Percentiles rank a stretch among this genome's conserved stretches.
These are phyloP conservation scores for Poeciliopsis turneri DNA, from an alignment of 2,797 vertebrate species.

Conservation along the genomic window DNA sequence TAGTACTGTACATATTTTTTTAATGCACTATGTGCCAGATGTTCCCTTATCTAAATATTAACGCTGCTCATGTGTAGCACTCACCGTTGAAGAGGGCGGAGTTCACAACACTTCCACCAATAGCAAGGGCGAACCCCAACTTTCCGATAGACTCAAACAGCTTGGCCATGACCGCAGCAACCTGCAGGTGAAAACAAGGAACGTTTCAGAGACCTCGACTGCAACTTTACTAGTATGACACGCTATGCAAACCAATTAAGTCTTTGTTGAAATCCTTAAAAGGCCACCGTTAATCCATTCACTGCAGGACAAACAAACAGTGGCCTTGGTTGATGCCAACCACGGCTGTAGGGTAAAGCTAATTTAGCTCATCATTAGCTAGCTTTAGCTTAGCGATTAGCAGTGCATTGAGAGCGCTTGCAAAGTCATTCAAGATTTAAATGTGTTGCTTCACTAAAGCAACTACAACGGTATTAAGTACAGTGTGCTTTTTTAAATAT, in stretches of 20 bases:
- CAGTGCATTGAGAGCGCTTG: neutral
- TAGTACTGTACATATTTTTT: neutral
- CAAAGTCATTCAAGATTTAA: neutral
- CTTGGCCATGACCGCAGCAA: constrained; percentile 82
- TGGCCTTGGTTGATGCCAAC: constrained; percentile 49
- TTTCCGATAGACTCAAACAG: constrained; percentile 94
- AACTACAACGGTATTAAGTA: rapidly evolving
- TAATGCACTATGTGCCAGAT: neutral
- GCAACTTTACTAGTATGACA: neutral
- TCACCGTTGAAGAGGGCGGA: constrained; percentile 97
- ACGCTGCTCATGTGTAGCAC: constrained; percentile 30
- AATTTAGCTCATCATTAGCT: constrained; percentile 27
- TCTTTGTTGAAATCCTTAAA: neutral
- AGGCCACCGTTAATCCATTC: constrained; percentile 7
- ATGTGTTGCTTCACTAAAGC: rapidly evolving
- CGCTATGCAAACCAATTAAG: neutral
- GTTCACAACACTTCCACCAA: constrained; percentile 92
- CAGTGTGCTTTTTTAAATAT: rapidly evolving
- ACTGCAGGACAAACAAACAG: constrained; percentile 10
- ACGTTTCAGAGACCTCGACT: neutral
- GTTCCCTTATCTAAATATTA: neutral
- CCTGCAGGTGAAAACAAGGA: constrained; percentile 12
- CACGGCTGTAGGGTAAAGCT: constrained; percentile 52
- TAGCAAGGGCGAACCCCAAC: constrained; percentile 90
- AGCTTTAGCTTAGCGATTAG: constrained; percentile 24